A percentile compares a stretch with the other conserved stretches of the same genome.
These are phyloP conservation scores for Empidonax alnorum DNA, from an alignment of 2,113 vertebrate species.

Conservation along the genomic window DNA sequence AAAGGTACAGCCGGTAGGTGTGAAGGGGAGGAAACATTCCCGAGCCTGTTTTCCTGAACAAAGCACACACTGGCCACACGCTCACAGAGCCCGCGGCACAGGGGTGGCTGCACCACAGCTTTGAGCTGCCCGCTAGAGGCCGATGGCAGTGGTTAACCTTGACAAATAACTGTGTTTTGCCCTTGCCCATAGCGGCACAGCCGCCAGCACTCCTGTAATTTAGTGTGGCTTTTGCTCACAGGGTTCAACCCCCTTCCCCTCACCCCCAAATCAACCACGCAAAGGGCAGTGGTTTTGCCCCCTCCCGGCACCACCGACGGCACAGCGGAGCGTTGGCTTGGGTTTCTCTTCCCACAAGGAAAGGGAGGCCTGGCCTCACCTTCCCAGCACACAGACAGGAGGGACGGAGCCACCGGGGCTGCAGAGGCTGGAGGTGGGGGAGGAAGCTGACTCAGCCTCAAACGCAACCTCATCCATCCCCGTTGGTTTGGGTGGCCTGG, in stretches of 20 bases:
- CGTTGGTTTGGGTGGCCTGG: not conserved
- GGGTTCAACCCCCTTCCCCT: not conserved
- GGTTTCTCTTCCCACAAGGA: not conserved
- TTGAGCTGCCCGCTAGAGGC: not conserved
- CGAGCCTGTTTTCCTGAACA: not conserved
- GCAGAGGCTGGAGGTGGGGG: not conserved
- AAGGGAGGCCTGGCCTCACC: not conserved
- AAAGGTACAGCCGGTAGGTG: not conserved
- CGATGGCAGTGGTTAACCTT: constrained; percentile 12
- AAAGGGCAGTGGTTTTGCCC: not conserved
- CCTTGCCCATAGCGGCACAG: not conserved
- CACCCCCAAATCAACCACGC: rapidly evolving
- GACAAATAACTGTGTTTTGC: not conserved
- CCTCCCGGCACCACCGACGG: not conserved
- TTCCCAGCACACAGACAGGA: not conserved
- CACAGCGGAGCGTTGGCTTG: rapidly evolving
- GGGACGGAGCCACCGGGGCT: not conserved
- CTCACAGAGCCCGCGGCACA: not conserved
- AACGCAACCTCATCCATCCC: not conserved
- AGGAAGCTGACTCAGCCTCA: not conserved
- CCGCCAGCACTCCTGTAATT: not conserved
- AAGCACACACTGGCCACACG: rapidly evolving
- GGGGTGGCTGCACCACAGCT: not conserved
- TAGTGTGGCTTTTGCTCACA: not conserved
- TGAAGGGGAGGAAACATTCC: not conserved